Base-by-base conservation (phyloP, 2,113 vertebrate species). In the Paradoxurus hermaphroditus region DNA sequence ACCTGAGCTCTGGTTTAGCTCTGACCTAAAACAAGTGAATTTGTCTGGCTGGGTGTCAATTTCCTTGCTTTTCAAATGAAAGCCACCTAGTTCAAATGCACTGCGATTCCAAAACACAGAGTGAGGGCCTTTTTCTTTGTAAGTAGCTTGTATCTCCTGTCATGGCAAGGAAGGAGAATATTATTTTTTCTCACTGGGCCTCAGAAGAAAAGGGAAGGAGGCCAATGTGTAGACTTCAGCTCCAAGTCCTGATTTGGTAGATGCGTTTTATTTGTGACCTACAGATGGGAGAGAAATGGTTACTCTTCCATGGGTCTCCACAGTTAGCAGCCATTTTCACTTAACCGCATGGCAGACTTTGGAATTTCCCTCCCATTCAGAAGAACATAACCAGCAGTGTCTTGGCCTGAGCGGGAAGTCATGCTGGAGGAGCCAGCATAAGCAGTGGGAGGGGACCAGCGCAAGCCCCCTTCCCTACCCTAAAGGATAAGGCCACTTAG, bases 11-110 rank as follows among this genome's bases (percentile, higher is more conserved):
- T 81, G 7, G 49, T 13, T 91, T 70, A 51, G 31, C 27, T 81
- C 41, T 29, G 14, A 88, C 7, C 49, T 12, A 29, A 62, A 79
- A 23, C 23, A 36, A 31, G 10, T 51, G 8, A 4, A 65, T 93
- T 62, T 3, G 12, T 39, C 10, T 79, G 39, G 23, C 39, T 16
- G 18, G 34, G 19, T 67, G 34, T 88, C 72, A 41, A 0, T 59
- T 51, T 88, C 49, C 56, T 96, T 19, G 29, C 36, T 83, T 93
- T 86, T 41, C n/a, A 86, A 90, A 25, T 59, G 49, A 67, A 79
- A 87, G 62, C 31, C 46, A n/a, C 62, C 0, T 62, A 23, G 7
- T 81, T 65, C 56, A 79, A 63, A 39, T 14, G n/a, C 4, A 1
- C 39, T 6, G 10, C 3, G 16, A 29, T 77, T 65, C 51, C 59